phyloP scores from a whole-genome alignment of 2,113 vertebrate genomes.

The Syngnathus floridae region DNA sequence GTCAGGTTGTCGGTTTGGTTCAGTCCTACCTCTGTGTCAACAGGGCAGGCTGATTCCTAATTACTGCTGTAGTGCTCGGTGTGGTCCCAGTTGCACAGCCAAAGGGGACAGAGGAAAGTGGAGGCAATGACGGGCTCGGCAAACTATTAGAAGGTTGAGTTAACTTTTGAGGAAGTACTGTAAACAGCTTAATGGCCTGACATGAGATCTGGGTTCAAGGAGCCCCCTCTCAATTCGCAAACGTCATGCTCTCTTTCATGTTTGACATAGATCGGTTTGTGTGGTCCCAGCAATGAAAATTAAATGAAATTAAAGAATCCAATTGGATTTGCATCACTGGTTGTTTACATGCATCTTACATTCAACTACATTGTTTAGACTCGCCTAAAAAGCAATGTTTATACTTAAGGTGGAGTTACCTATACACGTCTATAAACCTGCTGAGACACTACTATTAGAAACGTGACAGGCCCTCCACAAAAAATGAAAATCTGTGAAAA shows the following conservation, averaged over 20 bases:
- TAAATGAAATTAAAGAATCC: conserved; percentile 25
- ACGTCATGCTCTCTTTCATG: conserved; percentile 34
- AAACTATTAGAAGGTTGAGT: conserved; percentile 63
- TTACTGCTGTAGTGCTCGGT: conserved; percentile 51
- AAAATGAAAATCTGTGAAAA: too few relatives aligned
- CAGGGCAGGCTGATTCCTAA: conserved; percentile 60
- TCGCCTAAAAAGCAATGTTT: conserved; percentile 1
- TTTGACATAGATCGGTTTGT: conserved; percentile 49
- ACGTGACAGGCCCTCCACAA: too few relatives aligned
- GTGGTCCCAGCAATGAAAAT: conserved; percentile 41
- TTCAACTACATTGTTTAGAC: conserved; percentile 3
- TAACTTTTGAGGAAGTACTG: conserved; percentile 56
- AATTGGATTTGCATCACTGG: conserved; percentile 20
- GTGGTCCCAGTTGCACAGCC: conserved; percentile 55
- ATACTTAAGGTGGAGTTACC: conserved; percentile 13
- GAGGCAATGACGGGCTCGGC: conserved; percentile 56
- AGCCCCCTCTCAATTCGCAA: conserved; percentile 26
- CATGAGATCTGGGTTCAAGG: conserved; percentile 29
- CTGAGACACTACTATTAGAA: not conserved
- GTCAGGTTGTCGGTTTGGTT: conserved; percentile 54
- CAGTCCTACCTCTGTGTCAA: conserved; percentile 62
- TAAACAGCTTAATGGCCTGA: conserved; percentile 58
- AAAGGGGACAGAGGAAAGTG: conserved; percentile 57
- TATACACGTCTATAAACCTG: conserved; percentile 16
- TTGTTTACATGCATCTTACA: conserved; percentile 22